These are phyloP conservation scores for Echinops telfairi DNA, from an alignment of 2,113 vertebrate genomes.

Conservation along the genomic window DNA sequence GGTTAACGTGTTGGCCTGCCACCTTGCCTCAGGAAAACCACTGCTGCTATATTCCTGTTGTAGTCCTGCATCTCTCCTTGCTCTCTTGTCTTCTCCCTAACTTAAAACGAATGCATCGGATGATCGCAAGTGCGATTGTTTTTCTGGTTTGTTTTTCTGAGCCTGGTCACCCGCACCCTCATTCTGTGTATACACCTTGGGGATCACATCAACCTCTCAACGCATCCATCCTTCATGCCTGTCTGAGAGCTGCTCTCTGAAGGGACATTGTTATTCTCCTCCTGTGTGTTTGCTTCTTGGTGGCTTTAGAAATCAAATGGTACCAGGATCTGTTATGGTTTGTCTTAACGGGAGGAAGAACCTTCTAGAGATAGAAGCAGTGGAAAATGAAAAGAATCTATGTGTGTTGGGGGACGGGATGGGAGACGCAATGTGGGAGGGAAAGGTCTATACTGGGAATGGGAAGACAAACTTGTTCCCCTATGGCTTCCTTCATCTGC, in stretches of 20 bases:
- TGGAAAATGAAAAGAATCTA: conserved; percentile 14
- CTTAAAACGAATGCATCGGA: background rate
- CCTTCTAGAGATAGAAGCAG: conserved; percentile 33
- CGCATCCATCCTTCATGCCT: background rate
- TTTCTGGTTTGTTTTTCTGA: background rate
- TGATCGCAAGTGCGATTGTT: background rate
- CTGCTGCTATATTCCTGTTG: background rate
- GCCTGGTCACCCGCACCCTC: background rate
- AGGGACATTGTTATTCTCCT: background rate
- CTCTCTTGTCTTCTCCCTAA: background rate
- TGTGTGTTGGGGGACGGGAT: background rate
- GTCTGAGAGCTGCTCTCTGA: background rate
- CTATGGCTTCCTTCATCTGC: background rate
- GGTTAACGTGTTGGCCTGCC: background rate
- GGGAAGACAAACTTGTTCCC: background rate
- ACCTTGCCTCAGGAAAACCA: background rate
- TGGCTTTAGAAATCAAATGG: conserved; percentile 20
- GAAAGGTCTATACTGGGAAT: background rate
- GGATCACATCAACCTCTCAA: background rate
- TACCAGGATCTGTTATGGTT: conserved; percentile 14
- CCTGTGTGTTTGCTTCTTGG: background rate
- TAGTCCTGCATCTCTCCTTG: background rate
- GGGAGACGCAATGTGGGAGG: background rate
- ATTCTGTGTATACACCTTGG: rapidly evolving
- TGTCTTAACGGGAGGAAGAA: background rate